These are phyloP conservation scores for Vanessa tameamea DNA, from an alignment of 1,140 invertebrate species.

Conservation along the genomic window DNA sequence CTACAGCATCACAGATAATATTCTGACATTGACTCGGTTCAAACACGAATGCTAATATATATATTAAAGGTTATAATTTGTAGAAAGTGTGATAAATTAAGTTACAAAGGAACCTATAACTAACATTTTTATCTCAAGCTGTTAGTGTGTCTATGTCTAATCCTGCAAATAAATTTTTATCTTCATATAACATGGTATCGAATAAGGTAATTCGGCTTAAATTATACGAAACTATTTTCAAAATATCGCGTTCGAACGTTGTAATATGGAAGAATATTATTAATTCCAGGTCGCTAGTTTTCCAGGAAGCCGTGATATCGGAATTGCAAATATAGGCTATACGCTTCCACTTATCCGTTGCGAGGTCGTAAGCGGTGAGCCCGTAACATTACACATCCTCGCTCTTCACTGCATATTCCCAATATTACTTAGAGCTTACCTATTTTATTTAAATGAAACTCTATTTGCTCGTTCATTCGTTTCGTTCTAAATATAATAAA, in stretches of 20 bases:
- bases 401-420: neutral
- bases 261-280: slow-evolving; percentile 10
- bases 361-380: neutral
- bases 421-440: neutral
- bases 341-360: slow-evolving; percentile 23
- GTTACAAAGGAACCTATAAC: too few species aligned
- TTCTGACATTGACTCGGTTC: slow-evolving; percentile 35
- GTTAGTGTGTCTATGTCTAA: too few species aligned
- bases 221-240: neutral
- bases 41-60: slow-evolving; percentile 26
- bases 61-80: neutral
- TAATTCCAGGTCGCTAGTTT: slow-evolving; percentile 25
- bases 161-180: too few species aligned
- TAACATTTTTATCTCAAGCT: too few species aligned
- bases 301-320: slow-evolving; percentile 37
- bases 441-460: too few species aligned
- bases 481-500: too few species aligned
- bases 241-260: neutral
- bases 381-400: slow-evolving; percentile 16
- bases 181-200: too few species aligned
- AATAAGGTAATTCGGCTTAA: too few species aligned
- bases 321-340: slow-evolving; percentile 28
- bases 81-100: neutral
- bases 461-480: too few species aligned
- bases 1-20: slow-evolving; percentile 40